Evolutionary conservation across 2,113 vertebrate species (phyloP).

Genomic region (Peromyscus maniculatus): DNA sequence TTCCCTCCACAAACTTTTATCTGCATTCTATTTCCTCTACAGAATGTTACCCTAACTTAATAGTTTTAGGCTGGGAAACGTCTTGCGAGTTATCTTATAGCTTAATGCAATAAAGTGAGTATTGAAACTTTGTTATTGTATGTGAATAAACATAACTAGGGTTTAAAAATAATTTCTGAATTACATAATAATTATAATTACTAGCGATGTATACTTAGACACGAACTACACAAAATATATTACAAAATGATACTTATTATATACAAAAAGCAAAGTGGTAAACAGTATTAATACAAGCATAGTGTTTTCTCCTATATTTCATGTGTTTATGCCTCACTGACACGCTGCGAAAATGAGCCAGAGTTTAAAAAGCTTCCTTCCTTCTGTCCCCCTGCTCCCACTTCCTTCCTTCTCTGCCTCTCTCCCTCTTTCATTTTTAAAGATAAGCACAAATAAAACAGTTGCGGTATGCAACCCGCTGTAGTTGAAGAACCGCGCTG

Average conservation of each 20-base stretch:
- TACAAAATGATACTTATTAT: not conserved
- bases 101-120: constrained; percentile 30
- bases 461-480: not conserved
- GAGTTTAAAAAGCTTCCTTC: not conserved
- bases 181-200: not conserved
- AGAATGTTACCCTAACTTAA: constrained; percentile 20
- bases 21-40: constrained; percentile 5
- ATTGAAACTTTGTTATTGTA: constrained; percentile 48
- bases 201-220: not conserved
- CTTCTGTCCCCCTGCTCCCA: no score
- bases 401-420: no score
- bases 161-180: constrained; percentile 46
- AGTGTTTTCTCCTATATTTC: not conserved
- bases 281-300: not conserved
- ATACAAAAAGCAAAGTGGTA: constrained; percentile 3
- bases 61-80: constrained; percentile 53
- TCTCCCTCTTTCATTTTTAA: not conserved
- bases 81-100: constrained; percentile 40
- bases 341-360: not conserved
- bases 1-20: constrained; percentile 26
- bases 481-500: not conserved
- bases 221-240: not conserved
- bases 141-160: not conserved
- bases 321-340: not conserved
- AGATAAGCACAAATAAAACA: not conserved